Evolutionary conservation across 2,797 vertebrate species (phyloP), one percentile per base, ranked within the genome.

Genomic region (Varecia variegata): DNA sequence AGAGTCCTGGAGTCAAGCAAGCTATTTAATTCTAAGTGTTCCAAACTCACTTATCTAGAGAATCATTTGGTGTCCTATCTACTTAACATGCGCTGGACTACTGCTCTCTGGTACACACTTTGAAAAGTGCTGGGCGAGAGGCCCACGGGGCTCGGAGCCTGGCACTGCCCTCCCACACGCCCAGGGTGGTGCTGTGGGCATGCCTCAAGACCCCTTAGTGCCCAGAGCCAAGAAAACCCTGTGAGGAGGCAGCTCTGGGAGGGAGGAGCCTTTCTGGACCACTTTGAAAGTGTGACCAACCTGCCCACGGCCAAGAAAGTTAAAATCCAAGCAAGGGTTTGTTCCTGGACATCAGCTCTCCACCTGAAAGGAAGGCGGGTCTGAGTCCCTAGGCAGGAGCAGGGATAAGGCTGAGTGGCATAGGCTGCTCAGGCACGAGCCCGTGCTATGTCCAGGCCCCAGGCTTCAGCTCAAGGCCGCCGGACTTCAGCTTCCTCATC

Each of bases 401-500:
- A 0, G 74, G 38, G 62, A 40, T 1, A 10, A 52, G 35, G 54
- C 38, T 1, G 0, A 21, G 4, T 2, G 15, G 60, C 3, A 4
- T 4, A 17, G 7, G 20, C 25, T 12, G 13, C 60, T 45, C 10
- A 14, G 32, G 50, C 23, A 62, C 14, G 3, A 0, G 1, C 21
- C 2, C 5, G 23, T 1, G 30, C 73, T 3, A 0, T 5, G 3
- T 45, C 20, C 4, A 15, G 43, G 60, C 88, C 60, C 25, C 25
- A 1, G 25, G 45, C 43, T 35, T 40, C n/a, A 38, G 62, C 21
- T 85, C 85, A 23, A 7, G 3, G 5, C 60, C 35, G 5, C 4
- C 10, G 47, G 14, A 40, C 73, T 32, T 76, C 68, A 79, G 68
- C 71, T 32, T 90, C 85, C 77, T 85, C 88, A 40, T 88, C 82